Percentiles rank a stretch among this genome's conserved stretches.
Evolutionary conservation across 2,113 vertebrate genomes (phyloP).

Genomic region (Suricata suricatta): DNA sequence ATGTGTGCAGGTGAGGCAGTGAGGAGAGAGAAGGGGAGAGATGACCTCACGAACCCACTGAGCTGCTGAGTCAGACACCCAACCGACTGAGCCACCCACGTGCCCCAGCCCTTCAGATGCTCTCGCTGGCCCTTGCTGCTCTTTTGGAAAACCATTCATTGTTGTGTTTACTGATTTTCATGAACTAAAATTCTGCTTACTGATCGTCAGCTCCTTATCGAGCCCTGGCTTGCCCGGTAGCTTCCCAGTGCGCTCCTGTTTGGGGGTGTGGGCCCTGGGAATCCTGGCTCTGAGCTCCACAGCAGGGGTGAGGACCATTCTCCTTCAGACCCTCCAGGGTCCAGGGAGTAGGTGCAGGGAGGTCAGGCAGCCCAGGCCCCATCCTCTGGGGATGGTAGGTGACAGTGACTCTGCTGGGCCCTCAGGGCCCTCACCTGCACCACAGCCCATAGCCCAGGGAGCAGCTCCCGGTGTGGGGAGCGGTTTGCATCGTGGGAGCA

Average conservation of each 20-base stretch:
- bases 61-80: no score
- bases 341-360: no score
- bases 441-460: not conserved
- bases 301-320: not conserved
- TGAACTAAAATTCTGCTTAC: not conserved
- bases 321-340: not conserved
- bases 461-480: not conserved
- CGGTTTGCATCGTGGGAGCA: accelerated
- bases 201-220: not conserved
- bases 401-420: not conserved
- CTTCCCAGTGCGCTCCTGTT: not conserved
- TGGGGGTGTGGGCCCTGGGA: not conserved
- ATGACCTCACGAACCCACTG: no score
- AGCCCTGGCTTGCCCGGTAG: not conserved
- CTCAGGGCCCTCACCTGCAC: not conserved
- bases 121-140: not conserved
- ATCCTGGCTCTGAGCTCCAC: not conserved
- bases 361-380: not conserved
- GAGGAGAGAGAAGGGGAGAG: no score
- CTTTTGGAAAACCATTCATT: not conserved
- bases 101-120: not conserved
- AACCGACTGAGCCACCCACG: no score
- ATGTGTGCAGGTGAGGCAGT: no score
- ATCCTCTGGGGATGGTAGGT: not conserved
- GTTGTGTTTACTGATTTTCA: not conserved